Base-by-base conservation (phyloP, 2,113 vertebrate species). In the Petrocephalus microphthalmus region DNA sequence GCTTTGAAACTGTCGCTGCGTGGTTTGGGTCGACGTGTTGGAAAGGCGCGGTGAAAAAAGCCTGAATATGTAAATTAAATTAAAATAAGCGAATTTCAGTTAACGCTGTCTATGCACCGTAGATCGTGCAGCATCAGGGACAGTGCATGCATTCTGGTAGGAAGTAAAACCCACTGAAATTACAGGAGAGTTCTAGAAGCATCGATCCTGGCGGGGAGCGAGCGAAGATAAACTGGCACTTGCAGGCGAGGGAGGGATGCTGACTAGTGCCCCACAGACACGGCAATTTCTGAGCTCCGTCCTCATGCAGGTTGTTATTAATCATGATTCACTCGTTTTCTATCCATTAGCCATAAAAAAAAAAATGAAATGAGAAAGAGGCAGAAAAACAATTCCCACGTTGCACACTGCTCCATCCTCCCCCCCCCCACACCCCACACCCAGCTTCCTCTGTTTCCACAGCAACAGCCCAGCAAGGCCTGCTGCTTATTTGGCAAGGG, bases 291-390 rank as follows among this genome's bases (percentile, higher is more conserved):
- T 92, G 93, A 93, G 92, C 94, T 92, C 22, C 93, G 93, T 93
- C 93, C 94, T 93, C 95, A 94, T 95, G 93, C 93, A 92, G 93
- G 94, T 95, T 94, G 94, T 94, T 95, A 95, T 95, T 95, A 94
- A 94, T 94, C 90, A 91, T 93, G 93, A 94, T 94, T 94, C 92
- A 94, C 95, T 95, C 94, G 94, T 93, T 91, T 93, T 93, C 92
- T 93, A 94, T 95, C 93, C 92, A 93, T 91, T 95, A 94, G 94
- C 94, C 94, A 95, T 94, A 94, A 92, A 94, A 94, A 94, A 94
- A 94, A 94, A 94, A 93, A 94, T 94, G 90, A 87, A 87, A 88
- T 11, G 37, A 47, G 22, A 88, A 82, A 74, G 78, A 56, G 87
- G 10, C 42, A 57, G 89, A 91, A 89, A 91, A 78, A 91, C 89